phyloP scores from a whole-genome alignment of 2,797 vertebrate species.

The Macrochelys suwanniensis region DNA sequence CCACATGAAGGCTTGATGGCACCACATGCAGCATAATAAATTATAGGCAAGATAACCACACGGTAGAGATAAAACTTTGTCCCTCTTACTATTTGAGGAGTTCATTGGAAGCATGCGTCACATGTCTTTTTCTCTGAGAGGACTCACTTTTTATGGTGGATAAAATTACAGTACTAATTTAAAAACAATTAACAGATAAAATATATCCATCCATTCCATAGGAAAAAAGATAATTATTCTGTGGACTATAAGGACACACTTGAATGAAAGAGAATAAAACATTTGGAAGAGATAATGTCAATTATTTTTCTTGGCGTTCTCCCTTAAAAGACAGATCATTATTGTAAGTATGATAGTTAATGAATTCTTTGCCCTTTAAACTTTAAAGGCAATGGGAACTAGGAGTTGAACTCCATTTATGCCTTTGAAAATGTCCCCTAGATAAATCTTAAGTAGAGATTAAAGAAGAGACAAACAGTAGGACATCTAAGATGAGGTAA shows the following conservation, averaged over 20 bases:
- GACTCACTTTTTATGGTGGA: neutral
- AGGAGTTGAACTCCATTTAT: neutral
- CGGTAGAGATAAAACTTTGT: neutral
- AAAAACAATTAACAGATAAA: constrained; percentile 25
- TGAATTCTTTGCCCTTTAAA: neutral
- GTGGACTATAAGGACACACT: neutral
- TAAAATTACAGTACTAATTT: neutral
- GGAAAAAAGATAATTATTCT: constrained; percentile 2
- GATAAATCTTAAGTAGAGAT: neutral
- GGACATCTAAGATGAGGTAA: neutral
- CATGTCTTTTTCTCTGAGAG: neutral
- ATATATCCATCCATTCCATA: neutral
- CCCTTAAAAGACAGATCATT: neutral
- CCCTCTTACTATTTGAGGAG: neutral
- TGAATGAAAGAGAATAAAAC: constrained; percentile 1
- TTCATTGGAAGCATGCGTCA: neutral
- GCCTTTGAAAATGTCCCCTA: neutral
- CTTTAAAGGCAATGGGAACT: neutral
- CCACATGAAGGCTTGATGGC: neutral
- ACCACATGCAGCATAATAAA: neutral
- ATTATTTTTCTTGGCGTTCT: neutral
- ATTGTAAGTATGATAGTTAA: neutral
- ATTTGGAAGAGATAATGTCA: neutral
- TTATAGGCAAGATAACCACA: neutral
- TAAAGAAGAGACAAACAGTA: neutral